phyloP scores from a whole-genome alignment of 2,797 vertebrate genomes.

The Falco naumanni region DNA sequence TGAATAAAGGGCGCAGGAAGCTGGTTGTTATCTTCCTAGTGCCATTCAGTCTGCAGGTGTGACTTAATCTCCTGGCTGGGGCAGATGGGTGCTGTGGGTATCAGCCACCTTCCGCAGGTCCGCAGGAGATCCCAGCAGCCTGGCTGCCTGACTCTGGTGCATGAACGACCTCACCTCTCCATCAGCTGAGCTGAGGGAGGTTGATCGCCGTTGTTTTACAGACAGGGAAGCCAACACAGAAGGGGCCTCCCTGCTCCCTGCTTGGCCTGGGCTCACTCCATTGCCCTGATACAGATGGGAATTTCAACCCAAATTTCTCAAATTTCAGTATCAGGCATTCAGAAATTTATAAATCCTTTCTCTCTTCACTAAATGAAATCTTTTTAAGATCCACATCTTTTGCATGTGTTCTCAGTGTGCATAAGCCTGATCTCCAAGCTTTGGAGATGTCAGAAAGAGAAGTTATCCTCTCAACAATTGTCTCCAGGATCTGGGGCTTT shows the following conservation, averaged over 20 bases:
- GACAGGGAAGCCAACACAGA: not conserved
- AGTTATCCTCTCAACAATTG: not conserved
- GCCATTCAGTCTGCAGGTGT: conserved; percentile 54
- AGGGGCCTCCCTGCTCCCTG: not conserved
- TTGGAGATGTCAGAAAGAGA: not conserved
- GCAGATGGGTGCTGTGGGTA: not conserved
- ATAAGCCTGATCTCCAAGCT: not conserved
- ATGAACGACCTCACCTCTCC: not conserved
- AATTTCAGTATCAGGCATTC: not conserved
- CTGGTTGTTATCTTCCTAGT: not conserved
- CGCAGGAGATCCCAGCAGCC: not conserved
- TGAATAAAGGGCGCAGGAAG: conserved; percentile 43
- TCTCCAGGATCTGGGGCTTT: not conserved
- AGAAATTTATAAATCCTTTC: not conserved
- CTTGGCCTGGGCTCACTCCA: not conserved
- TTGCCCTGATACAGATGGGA: not conserved
- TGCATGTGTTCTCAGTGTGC: not conserved
- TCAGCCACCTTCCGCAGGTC: not conserved
- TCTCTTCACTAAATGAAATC: not conserved
- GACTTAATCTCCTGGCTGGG: conserved; percentile 25
- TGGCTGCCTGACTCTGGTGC: not conserved
- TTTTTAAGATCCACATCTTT: not conserved
- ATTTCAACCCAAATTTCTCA: not conserved
- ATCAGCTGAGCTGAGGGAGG: not conserved
- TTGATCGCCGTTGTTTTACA: not conserved